A percentile compares a stretch with the other conserved stretches of the same genome.
Evolutionary conservation across 2,888 invertebrate genomes (phyloP).

Genomic region (Drosophila planitibia): DNA sequence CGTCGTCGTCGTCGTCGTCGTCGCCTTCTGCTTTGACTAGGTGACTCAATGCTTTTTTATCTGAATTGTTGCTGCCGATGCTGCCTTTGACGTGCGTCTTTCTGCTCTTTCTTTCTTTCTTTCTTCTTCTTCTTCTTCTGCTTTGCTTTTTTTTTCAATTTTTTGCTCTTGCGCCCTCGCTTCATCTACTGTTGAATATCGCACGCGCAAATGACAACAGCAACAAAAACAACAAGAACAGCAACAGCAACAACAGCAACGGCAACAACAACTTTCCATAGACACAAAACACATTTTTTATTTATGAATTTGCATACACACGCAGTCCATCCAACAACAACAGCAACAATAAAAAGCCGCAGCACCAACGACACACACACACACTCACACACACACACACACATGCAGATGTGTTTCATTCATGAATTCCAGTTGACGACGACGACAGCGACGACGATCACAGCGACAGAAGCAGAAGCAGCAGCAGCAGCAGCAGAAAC

Average conservation of each 20-base stretch:
- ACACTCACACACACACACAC: conserved; percentile 20
- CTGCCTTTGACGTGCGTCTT: conserved; percentile 22
- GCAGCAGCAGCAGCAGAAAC: conserved; percentile 16
- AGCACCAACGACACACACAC: conserved; percentile 5
- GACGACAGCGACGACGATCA: conserved; percentile 44
- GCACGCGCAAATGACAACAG: conserved; percentile 73
- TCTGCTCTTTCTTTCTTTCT: conserved; percentile 35
- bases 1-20: conserved; percentile 1
- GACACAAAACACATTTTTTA: conserved; percentile 65
- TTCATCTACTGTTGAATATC: conserved; percentile 39
- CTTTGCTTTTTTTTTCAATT: conserved; percentile 24
- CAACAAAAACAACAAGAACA: conserved; percentile 21
- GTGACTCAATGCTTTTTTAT: conserved; percentile 67
- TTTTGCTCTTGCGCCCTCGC: conserved; percentile 27
- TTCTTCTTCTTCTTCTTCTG: conserved; percentile 12
- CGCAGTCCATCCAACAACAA: conserved; percentile 47
- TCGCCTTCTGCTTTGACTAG: conserved; percentile 42
- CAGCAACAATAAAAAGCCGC: conserved; percentile 31
- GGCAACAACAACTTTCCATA: conserved; percentile 36
- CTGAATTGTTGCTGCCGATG: conserved; percentile 26
- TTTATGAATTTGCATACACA: conserved; percentile 81
- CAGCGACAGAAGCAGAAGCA: conserved; percentile 16
- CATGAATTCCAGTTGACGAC: conserved; percentile 77
- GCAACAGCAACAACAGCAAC: conserved; percentile 28
- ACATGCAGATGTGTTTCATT: conserved; percentile 76